A percentile compares a stretch with the other conserved stretches of the same genome.
phyloP scores from a whole-genome alignment of 1,140 invertebrate genomes.

The Cotesia glomerata region DNA sequence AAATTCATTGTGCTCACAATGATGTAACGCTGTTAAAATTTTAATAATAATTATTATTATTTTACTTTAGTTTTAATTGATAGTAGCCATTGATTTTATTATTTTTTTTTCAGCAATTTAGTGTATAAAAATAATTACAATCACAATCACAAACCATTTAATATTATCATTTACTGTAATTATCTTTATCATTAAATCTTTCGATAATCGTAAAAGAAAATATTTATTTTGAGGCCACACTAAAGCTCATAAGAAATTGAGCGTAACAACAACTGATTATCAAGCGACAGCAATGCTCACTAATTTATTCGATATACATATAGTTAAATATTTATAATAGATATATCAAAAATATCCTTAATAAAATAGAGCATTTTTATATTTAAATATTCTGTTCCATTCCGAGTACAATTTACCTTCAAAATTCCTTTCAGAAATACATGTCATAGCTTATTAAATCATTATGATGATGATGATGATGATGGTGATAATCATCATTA shows the following conservation, averaged over 20 bases:
- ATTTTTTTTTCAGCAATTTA: not conserved
- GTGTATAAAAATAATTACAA: too few species aligned
- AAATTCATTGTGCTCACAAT: conserved; percentile 47
- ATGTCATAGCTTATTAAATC: not conserved
- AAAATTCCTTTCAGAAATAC: conserved; percentile 45
- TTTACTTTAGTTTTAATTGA: not conserved
- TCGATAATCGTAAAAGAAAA: too few species aligned
- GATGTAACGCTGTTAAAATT: conserved; percentile 26
- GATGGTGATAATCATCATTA: too few species aligned
- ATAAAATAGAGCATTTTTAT: conserved; percentile 61
- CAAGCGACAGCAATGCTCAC: conserved; percentile 38
- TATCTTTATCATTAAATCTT: too few species aligned
- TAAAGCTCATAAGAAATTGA: conserved; percentile 2
- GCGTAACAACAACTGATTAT: conserved; percentile 38
- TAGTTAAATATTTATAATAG: conserved; percentile 52
- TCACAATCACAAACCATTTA: too few species aligned
- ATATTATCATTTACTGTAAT: too few species aligned
- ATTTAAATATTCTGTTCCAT: conserved; percentile 57
- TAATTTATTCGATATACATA: conserved; percentile 55
- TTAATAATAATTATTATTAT: conserved; percentile 16
- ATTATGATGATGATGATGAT: too few species aligned
- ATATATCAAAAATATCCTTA: conserved; percentile 65
- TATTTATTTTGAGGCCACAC: not conserved
- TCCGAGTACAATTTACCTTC: conserved; percentile 49
- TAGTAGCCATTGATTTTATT: not conserved